Base-by-base conservation (phyloP, 2,797 vertebrate species). In the Sebastes steindachneri region DNA sequence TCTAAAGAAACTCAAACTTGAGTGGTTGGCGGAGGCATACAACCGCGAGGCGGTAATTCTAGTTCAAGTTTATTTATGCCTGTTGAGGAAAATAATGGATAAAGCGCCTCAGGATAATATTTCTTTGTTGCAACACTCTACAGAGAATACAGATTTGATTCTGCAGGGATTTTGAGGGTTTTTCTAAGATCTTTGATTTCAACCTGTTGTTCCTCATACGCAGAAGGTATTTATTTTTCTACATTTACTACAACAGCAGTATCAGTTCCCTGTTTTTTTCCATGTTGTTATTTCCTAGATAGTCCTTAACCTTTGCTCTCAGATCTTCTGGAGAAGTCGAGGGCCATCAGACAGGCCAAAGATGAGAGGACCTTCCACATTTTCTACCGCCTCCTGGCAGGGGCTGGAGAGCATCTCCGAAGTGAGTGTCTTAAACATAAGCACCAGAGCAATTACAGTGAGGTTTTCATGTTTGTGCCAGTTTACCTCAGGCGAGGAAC, bases 241-340 rank as follows among this genome's bases (percentile, higher is more conserved):
- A 37, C 15, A 29, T 57, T 48, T 7, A 12, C 35, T 21, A 48
- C 12, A 48, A 14, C 7, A 12, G 11, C 17, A 35, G 28, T 51
- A 4, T 41, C 19, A 11, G 9, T 21, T 54, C 15, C 5, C 62
- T 31, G 6, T 25, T 25, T 51, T 54, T 12, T 58, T 10, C 45
- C 8, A 15, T 37, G 71, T 31, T 68, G 10, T 23, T 7, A 53
- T 77, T 68, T 63, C 11, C 45, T 58, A 5, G 31, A 75, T 37
- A 87, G 85, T 92, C 96, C 97, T 98, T 96, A 97, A 96, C 83
- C 0, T 64, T 5, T 11, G 4, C 69, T 68, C 48, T 77, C 93
- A 99, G 99, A 99, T 89, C 92, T 99, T 89, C 87, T 99, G 89
- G 99, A 99, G 92, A 99, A 99, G 92, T 99, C 99, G 25, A 96